Conservation (phyloP, 1,140 invertebrate genomes). For the Drosophila obscura region DNA sequence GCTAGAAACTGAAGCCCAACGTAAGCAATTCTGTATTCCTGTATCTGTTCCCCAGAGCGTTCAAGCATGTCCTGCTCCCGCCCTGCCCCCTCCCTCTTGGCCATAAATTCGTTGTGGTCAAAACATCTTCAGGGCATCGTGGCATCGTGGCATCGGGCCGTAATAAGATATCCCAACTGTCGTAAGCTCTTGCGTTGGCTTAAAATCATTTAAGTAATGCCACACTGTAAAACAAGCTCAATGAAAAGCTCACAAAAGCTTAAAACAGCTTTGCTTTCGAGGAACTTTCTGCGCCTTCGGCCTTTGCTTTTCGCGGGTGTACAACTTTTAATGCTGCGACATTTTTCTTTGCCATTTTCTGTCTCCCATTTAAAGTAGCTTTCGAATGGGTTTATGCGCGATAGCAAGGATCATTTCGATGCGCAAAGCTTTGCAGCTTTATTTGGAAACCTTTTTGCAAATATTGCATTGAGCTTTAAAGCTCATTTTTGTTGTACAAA, state of each 20-base stretch:
- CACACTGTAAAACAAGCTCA: background rate
- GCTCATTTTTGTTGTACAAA: no score
- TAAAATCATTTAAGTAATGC: background rate
- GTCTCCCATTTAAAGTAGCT: no score
- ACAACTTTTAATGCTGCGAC: no score
- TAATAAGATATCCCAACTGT: background rate
- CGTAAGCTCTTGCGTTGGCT: conserved; percentile 11
- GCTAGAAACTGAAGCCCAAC: conserved; percentile 15
- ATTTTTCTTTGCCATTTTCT: no score
- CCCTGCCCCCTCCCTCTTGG: background rate
- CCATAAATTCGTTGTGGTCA: conserved; percentile 36
- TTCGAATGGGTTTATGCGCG: no score
- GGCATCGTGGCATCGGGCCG: background rate
- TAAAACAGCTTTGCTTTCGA: no score
- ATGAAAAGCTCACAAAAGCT: conserved; percentile 12
- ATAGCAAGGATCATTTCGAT: no score
- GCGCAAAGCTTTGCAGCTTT: no score
- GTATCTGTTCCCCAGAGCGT: background rate
- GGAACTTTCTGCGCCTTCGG: no score
- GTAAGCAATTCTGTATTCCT: conserved; percentile 25
- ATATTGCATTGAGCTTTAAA: no score
- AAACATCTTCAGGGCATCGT: background rate
- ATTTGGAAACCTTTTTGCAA: no score
- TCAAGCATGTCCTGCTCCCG: background rate
- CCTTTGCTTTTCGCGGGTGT: no score